Conservation (phyloP, 2,888 invertebrate species). For the Rhagium mordax region DNA sequence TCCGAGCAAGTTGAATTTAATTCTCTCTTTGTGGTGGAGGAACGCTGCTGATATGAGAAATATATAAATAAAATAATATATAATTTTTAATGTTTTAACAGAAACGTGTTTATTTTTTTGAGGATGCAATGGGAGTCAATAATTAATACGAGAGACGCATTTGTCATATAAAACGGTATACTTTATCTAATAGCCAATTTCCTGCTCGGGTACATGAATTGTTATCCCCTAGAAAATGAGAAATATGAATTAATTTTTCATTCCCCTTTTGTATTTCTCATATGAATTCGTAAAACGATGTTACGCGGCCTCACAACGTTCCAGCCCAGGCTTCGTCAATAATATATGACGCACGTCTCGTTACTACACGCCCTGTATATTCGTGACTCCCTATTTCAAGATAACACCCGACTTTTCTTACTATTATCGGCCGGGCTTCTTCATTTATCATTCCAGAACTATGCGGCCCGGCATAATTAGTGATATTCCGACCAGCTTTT, state of each 20-base stretch:
- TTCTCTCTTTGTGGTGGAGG: no score
- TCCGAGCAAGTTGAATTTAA: no score
- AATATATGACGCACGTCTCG: conserved; percentile 67
- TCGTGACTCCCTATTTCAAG: conserved; percentile 49
- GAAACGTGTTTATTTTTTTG: conserved; percentile 1
- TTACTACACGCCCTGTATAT: conserved; percentile 53
- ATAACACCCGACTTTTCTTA: conserved; percentile 40
- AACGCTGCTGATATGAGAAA: no score
- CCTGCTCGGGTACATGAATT: conserved; percentile 51
- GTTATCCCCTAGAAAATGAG: conserved; percentile 61
- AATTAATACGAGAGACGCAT: conserved; percentile 15
- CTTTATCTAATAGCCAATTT: conserved; percentile 48
- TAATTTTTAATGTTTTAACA: no score
- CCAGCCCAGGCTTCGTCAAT: conserved; percentile 70
- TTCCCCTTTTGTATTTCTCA: conserved; percentile 69
- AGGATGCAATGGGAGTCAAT: not conserved
- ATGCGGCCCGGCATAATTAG: conserved; percentile 45
- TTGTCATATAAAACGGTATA: conserved; percentile 23
- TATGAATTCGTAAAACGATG: conserved; percentile 68
- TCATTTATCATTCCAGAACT: conserved; percentile 47
- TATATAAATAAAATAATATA: no score
- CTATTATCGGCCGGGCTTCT: conserved; percentile 45
- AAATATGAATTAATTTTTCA: conserved; percentile 72
- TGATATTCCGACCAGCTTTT: conserved; percentile 40
- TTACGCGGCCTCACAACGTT: conserved; percentile 47